Conservation (phyloP, 2,113 vertebrate species). For the Macrotis lagotis region DNA sequence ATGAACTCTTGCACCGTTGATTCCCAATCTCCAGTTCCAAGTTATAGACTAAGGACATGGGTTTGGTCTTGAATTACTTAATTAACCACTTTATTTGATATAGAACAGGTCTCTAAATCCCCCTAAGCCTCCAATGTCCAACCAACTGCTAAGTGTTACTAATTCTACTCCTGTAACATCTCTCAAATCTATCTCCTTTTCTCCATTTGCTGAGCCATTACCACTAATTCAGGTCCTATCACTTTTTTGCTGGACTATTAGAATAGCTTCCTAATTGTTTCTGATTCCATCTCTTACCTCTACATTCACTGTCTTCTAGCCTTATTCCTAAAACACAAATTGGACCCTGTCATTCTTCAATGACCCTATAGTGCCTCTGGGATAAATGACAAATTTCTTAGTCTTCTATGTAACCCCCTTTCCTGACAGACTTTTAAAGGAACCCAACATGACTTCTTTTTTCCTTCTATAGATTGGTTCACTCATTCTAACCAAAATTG, state of each 20-base stretch:
- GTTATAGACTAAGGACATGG: neutral
- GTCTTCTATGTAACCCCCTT: neutral
- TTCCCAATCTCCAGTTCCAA: neutral
- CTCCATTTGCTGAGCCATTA: neutral
- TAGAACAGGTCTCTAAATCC: neutral
- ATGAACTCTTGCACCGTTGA: neutral
- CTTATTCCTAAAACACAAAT: neutral
- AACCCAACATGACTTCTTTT: neutral
- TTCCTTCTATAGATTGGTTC: neutral
- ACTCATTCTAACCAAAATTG: neutral
- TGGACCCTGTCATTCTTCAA: neutral
- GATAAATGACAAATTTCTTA: neutral
- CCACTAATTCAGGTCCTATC: neutral
- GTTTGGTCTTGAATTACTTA: neutral
- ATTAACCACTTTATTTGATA: neutral
- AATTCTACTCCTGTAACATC: neutral
- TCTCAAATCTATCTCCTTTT: neutral
- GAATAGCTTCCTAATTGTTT: neutral
- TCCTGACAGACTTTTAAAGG: neutral
- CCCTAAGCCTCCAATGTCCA: neutral
- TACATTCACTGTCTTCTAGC: neutral
- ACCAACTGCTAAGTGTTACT: neutral
- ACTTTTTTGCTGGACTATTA: neutral
- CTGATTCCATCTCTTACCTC: neutral
- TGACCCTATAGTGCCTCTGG: neutral